Base-by-base conservation (phyloP, 2,113 vertebrate genomes). In the Dicrurus megarhynchus region DNA sequence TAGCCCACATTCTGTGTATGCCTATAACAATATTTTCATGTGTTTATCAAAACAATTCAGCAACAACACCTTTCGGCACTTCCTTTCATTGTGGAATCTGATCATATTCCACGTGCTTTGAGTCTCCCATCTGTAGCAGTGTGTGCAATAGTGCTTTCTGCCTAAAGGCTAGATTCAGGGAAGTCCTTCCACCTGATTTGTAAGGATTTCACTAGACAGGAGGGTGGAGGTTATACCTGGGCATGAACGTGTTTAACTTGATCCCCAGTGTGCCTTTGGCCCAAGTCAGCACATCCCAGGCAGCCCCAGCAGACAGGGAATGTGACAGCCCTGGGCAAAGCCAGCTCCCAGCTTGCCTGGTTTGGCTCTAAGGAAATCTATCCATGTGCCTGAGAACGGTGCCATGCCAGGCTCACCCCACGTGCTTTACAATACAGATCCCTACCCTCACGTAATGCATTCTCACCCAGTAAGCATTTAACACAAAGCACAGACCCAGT, bases 401-500 rank as follows among this genome's bases (percentile, higher is more conserved):
- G 47, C 7, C 6, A 0, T 6, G 28, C 26, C 53, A 76, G 33
- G 16, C 33, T 55, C 46, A 39, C 5, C n/a, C n/a, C 33, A 6
- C 22, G 16, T 10, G 24, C 75, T 49, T 37, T 30, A 22, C 37
- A 24, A 2, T 2, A 17, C 20, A 47, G 37, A 79, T 22, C n/a
- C 18, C 17, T 37, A 4, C 21, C 27, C 17, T 39, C 49, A 46
- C 0, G 0, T 3, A 11, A 32, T 21, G 53, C 55, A 19, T 52
- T 82, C 60, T 75, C 70, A 90, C 57, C 57, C 61, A 50, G 26
- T 5, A 52, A 21, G 8, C 2, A 3, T 13, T 41, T 16, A 39
- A n/a, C 42, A n/a, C 4, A 20, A 56, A 67, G 9, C 10, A 46
- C 28, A 65, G 30, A 49, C 12, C 3, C 11, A 21, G 37, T 5